Conservation (phyloP, 2,113 vertebrate genomes). For the Hippopotamus amphibius region DNA sequence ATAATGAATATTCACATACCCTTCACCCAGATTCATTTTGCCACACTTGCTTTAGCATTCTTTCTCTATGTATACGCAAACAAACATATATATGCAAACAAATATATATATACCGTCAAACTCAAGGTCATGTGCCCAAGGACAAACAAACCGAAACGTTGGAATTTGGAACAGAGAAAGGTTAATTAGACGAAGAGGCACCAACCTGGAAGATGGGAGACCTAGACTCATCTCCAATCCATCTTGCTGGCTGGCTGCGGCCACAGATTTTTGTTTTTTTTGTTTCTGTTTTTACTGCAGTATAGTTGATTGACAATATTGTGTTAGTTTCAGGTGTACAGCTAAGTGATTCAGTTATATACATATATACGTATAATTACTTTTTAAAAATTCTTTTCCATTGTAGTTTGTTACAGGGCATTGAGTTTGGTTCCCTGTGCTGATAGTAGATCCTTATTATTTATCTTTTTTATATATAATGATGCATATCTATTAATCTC, state of each 20-base stretch:
- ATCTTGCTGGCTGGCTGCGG: too few relatives aligned
- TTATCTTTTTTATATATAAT: background rate
- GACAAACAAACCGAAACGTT: too few relatives aligned
- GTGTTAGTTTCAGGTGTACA: background rate
- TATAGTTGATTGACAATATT: background rate
- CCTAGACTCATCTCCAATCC: too few relatives aligned
- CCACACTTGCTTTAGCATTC: background rate
- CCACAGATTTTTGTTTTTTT: too few relatives aligned
- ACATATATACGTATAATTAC: background rate
- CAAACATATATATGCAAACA: too few relatives aligned
- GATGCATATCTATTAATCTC: background rate
- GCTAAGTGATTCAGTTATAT: background rate
- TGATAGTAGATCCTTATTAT: background rate
- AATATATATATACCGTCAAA: too few relatives aligned
- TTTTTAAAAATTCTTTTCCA: background rate
- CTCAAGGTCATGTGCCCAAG: too few relatives aligned
- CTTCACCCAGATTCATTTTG: background rate
- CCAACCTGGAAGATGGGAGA: too few relatives aligned
- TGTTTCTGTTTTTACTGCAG: too few relatives aligned
- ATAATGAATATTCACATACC: background rate
- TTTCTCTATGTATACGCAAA: background rate
- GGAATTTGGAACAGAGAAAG: too few relatives aligned
- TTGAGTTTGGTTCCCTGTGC: background rate
- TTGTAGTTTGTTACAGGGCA: background rate
- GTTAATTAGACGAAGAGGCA: too few relatives aligned